Evolutionary conservation across 2,888 invertebrate species (phyloP).

Genomic region (Crepidodera aurea): DNA sequence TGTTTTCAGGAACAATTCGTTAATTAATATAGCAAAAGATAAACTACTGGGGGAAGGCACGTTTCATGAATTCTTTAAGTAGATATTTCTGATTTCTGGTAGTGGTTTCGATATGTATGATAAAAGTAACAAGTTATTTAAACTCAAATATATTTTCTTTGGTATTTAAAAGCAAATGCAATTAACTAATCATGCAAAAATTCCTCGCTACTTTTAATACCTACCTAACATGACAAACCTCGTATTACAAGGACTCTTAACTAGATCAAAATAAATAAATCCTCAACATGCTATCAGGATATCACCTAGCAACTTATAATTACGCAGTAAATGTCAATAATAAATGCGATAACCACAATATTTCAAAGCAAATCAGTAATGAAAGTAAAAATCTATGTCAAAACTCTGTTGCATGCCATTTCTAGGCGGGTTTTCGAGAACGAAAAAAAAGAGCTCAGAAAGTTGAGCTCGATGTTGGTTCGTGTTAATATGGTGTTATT

Average conservation of each 20-base stretch:
- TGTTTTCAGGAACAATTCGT: no score
- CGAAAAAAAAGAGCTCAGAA: constrained; percentile 24
- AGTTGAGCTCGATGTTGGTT: background rate
- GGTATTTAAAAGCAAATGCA: background rate
- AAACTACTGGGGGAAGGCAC: no score
- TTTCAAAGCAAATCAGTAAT: constrained; percentile 27
- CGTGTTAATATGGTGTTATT: constrained; percentile 13
- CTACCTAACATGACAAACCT: constrained; percentile 5
- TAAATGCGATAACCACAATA: constrained; percentile 28
- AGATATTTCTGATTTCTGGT: no score
- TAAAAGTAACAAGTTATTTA: no score
- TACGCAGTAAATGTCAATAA: constrained; percentile 28
- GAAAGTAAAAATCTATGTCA: constrained; percentile 37
- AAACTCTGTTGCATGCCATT: constrained; percentile 37
- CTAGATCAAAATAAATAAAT: constrained; percentile 18
- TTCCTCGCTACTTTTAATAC: constrained; percentile 7
- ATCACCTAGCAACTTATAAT: constrained; percentile 26
- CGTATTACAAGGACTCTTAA: constrained; percentile 14
- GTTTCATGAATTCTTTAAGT: no score
- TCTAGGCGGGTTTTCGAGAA: constrained; percentile 31
- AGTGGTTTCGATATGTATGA: no score
- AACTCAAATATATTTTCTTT: no score
- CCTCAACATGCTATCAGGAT: constrained; percentile 1
- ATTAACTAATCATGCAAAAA: background rate
- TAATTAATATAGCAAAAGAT: no score